Conservation (phyloP, 92 coral and sea anemone genomes). For the Phenganax stokvisi region DNA sequence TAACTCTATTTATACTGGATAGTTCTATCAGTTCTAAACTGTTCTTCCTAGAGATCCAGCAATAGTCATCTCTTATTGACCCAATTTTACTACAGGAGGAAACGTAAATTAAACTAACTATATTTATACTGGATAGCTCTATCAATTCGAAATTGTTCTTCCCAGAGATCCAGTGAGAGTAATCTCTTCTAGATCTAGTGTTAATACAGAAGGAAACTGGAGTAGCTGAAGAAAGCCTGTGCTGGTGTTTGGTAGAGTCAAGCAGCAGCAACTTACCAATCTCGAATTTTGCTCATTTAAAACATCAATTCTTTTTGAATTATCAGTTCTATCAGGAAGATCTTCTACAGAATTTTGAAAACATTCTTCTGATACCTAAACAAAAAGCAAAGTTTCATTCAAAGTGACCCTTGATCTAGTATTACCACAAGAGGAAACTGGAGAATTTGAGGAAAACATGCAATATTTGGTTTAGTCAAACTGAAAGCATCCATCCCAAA, state of each 20-base stretch:
- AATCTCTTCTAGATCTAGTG: background rate
- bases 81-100: constrained; percentile 18
- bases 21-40: constrained; percentile 23
- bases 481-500: no score
- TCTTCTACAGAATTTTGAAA: constrained; percentile 5
- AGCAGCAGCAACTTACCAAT: constrained; percentile 4
- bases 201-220: background rate
- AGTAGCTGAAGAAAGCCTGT: background rate
- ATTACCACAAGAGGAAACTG: no score
- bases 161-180: constrained; percentile 5
- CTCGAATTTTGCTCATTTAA: constrained; percentile 25
- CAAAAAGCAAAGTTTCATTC: background rate
- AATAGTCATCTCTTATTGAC: constrained; percentile 1
- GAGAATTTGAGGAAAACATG: no score
- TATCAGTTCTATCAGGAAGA: background rate
- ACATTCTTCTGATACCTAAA: constrained; percentile 7
- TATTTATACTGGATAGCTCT: constrained; percentile 16
- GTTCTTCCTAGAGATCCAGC: constrained; percentile 14
- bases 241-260: background rate
- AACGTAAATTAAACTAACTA: constrained; percentile 18
- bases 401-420: background rate
- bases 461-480: no score
- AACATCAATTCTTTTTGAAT: constrained; percentile 24
- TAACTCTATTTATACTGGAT: constrained; percentile 4
- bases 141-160: constrained; percentile 4